Evolutionary conservation across 2,797 vertebrate species (phyloP), one percentile per base, ranked within the genome.

Genomic region (Sebastes miniatus): DNA sequence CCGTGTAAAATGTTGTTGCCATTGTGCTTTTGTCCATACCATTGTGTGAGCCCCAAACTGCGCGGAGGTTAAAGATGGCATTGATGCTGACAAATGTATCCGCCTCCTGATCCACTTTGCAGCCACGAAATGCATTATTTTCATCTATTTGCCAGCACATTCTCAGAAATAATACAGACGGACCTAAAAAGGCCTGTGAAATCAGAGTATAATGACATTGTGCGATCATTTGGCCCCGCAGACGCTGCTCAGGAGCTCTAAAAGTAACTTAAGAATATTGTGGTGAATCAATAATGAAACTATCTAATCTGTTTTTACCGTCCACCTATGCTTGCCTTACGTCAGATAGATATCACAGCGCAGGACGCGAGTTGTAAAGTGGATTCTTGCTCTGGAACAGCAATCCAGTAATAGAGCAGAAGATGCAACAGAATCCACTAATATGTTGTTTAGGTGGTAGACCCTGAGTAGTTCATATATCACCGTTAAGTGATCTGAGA

Each of bases 231-330:
- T 86, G 70, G 86, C 89, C 85, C 75, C 65, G 72, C 80, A 59
- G 89, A 87, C 27, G 52, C 79, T 81, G 85, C 87, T 90, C 83
- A 89, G 79, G 77, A 91, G 91, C 90, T 90, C 81, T 90, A 89
- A 91, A 95, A 94, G 95, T 95, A 96, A 95, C 93, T 95, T 93
- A 94, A 96, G 91, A 94, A 91, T 95, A 92, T 87, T 91, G 90
- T 92, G 89, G 94, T 93, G 90, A 96, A 97, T 97, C 95, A 96
- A 97, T 96, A 96, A 87, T 93, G 39, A 89, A 96, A 91, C 93
- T 93, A 96, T 93, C 86, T 95, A 92, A 95, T 92, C 90, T 95
- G 93, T 95, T 94, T 52, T 92, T 92, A 86, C 92, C 87, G 80
- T 91, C 88, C 92, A 92, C 90, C 93, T 91, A 91, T 90, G 90